These are phyloP conservation scores for Myiopsitta monachus DNA, from an alignment of 2,113 vertebrate genomes.

Conservation along the genomic window DNA sequence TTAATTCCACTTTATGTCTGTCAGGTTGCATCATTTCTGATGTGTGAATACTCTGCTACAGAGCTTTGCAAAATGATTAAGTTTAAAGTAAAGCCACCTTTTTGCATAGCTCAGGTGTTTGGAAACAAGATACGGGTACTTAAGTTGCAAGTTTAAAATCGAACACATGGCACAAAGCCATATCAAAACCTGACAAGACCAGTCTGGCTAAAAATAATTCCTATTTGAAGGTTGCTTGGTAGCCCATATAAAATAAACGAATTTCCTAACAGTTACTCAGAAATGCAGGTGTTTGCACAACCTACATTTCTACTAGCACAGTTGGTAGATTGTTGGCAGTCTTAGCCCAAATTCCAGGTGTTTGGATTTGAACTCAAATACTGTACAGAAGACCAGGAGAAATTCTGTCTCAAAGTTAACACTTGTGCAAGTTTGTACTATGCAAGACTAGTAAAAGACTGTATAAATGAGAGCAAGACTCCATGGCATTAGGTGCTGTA, in stretches of 20 bases:
- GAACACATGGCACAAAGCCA: neutral
- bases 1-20: slow-evolving; percentile 70
- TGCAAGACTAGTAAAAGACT: neutral
- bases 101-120: slow-evolving; percentile 22
- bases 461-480: neutral
- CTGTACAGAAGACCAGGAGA: neutral
- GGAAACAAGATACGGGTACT: neutral
- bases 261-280: slow-evolving; percentile 1
- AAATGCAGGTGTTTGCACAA: slow-evolving; percentile 19
- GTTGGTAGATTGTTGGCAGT: neutral
- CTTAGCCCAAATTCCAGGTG: neutral
- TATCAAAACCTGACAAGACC: slow-evolving; percentile 15
- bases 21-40: slow-evolving; percentile 70
- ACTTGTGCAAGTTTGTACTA: neutral
- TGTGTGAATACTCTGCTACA: slow-evolving; percentile 18
- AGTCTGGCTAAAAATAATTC: neutral
- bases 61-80: slow-evolving; percentile 1
- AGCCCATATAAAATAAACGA: neutral
- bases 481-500: neutral
- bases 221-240: neutral
- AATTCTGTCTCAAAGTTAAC: neutral
- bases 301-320: neutral
- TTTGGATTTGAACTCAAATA: neutral
- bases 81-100: slow-evolving; percentile 69
- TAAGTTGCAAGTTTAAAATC: neutral